phyloP scores from a whole-genome alignment of 2,113 vertebrate genomes.

The Salvelinus fontinalis region DNA sequence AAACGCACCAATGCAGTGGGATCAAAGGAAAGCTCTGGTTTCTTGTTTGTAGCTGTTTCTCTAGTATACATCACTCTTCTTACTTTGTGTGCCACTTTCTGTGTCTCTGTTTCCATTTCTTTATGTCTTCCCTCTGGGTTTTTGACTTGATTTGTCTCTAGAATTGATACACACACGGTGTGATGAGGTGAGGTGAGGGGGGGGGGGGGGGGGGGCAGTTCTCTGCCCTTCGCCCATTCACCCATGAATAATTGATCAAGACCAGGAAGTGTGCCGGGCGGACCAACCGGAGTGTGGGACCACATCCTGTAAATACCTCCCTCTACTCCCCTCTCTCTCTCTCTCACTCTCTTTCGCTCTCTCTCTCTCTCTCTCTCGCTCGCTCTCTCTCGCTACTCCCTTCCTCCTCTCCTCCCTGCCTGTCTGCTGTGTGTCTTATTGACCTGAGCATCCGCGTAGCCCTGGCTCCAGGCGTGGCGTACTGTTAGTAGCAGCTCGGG shows the following conservation, averaged over 20 bases:
- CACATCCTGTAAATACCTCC: conserved; percentile 36
- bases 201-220: too few relatives aligned
- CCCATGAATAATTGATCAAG: conserved; percentile 75
- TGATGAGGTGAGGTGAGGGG: conserved; percentile 12
- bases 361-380: too few relatives aligned
- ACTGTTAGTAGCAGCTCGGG: background rate
- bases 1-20: background rate
- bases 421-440: conserved; percentile 7
- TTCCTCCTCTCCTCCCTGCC: background rate
- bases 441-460: background rate
- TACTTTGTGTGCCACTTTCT: background rate
- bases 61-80: too few relatives aligned
- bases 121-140: background rate
- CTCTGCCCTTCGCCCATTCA: too few relatives aligned
- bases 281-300: conserved; percentile 38
- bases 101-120: background rate
- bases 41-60: background rate
- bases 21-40: too few relatives aligned
- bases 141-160: background rate
- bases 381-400: too few relatives aligned
- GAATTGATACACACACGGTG: background rate
- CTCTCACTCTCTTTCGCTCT: background rate
- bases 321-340: background rate
- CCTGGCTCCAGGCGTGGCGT: background rate
- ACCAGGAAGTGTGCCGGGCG: conserved; percentile 66